Conservation (phyloP, 1,140 invertebrate species). For the Zaprionus camerounensis region DNA sequence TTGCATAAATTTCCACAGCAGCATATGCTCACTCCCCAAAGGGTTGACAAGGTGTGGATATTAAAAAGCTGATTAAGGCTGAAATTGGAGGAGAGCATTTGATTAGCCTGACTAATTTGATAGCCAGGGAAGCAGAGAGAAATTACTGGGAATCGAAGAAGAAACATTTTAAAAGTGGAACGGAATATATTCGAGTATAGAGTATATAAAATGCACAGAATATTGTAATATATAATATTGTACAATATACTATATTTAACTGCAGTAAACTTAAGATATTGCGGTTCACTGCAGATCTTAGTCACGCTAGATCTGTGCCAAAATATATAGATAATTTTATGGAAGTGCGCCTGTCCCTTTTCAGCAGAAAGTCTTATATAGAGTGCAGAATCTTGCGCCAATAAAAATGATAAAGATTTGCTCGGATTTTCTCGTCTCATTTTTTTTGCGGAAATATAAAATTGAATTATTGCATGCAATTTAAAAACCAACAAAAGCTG, state of each 20-base stretch:
- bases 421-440: conserved; percentile 1
- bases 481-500: conserved; percentile 82
- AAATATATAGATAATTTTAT: conserved; percentile 12
- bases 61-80: conserved; percentile 38
- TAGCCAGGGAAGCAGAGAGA: neutral
- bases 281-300: neutral
- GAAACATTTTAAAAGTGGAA: no score
- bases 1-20: conserved; percentile 69
- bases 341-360: neutral
- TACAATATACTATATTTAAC: neutral
- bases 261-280: neutral
- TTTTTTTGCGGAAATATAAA: conserved; percentile 79
- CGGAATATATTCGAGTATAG: no score
- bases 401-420: conserved; percentile 79
- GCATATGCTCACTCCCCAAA: conserved; percentile 55
- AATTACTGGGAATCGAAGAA: neutral
- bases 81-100: neutral
- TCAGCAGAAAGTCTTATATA: conserved; percentile 21
- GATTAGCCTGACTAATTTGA: conserved; percentile 5
- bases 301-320: conserved; percentile 33
- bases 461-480: conserved; percentile 83
- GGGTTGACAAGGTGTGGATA: conserved; percentile 42
- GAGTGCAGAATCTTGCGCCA: conserved; percentile 53
- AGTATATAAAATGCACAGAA: no score
- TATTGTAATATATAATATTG: no score